Evolutionary conservation across 2,888 invertebrate species (phyloP), one percentile per base, ranked within the genome.

Genomic region (Philereme vetulata): DNA sequence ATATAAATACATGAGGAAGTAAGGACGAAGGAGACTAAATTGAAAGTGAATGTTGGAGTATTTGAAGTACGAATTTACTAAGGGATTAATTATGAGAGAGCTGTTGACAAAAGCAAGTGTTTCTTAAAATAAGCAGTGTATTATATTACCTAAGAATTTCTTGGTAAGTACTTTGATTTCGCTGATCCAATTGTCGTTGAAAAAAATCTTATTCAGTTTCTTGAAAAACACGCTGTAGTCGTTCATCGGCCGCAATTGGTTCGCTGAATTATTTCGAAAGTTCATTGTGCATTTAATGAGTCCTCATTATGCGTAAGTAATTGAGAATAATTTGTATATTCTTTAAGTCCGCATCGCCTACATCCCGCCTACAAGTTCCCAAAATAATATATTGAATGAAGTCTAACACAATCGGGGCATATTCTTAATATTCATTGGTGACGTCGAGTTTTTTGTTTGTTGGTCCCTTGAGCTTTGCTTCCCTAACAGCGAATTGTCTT

Each of bases 241-340:
- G 36, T 51, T 42, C 68, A 69, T 72, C 60, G 48, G 66, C 61
- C 62, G 66, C 56, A 56, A 64, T 67, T 70, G 67, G 65, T 58
- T 67, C 60, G 48, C 55, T 60, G 64, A 68, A 64, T 70, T 65
- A 60, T 67, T 65, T 74, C 66, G 60, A 66, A 75, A 75, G 78
- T 78, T 81, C 77, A 77, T 78, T 77, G 78, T 78, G 75, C 80
- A 72, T 64, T 71, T 78, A 76, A 78, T 79, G 68, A 56, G 65
- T 61, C 65, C 67, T 70, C 71, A 77, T 78, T 77, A 76, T 76
- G 77, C 70, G 68, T 78, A 60, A 75, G 68, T 78, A 60, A 75
- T 72, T 68, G 69, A 67, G 72, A 63, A 68, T 62, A 69, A 73
- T 77, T 75, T 67, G 74, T 73, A 72, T 76, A 72, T 73, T 74